Conservation (phyloP, 2,888 invertebrate genomes). For the Panzeria rudis region DNA sequence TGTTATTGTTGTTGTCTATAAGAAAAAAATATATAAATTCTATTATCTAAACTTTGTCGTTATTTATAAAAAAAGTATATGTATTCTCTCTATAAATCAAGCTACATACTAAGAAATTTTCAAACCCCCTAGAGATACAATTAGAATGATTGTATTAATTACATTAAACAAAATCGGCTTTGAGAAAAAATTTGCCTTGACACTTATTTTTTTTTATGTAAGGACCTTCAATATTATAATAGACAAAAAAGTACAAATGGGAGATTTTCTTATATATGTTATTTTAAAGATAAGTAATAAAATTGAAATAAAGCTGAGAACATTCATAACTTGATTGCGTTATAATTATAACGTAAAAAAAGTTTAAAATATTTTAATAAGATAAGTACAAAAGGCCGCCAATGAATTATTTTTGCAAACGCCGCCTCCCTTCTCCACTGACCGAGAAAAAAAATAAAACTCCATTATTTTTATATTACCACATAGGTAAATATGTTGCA, state of each 20-base stretch:
- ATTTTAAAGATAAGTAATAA: too few relatives aligned
- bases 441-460: too few relatives aligned
- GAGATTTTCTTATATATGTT: background rate
- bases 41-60: conserved; percentile 12
- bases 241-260: background rate
- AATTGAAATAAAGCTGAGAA: too few relatives aligned
- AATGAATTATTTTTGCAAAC: too few relatives aligned
- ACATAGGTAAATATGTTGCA: too few relatives aligned
- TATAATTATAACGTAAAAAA: too few relatives aligned
- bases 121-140: background rate
- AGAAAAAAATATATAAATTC: background rate
- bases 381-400: too few relatives aligned
- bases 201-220: conserved; percentile 37
- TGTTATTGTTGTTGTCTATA: conserved; percentile 9
- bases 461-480: too few relatives aligned
- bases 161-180: background rate
- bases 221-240: background rate
- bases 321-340: too few relatives aligned
- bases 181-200: conserved; percentile 56
- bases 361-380: too few relatives aligned
- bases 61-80: background rate
- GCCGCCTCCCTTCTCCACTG: too few relatives aligned
- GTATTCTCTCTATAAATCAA: background rate
- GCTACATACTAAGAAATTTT: background rate
- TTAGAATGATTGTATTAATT: conserved; percentile 15